Base-by-base conservation (phyloP, 2,113 vertebrate genomes). In the Apaloderma vittatum region DNA sequence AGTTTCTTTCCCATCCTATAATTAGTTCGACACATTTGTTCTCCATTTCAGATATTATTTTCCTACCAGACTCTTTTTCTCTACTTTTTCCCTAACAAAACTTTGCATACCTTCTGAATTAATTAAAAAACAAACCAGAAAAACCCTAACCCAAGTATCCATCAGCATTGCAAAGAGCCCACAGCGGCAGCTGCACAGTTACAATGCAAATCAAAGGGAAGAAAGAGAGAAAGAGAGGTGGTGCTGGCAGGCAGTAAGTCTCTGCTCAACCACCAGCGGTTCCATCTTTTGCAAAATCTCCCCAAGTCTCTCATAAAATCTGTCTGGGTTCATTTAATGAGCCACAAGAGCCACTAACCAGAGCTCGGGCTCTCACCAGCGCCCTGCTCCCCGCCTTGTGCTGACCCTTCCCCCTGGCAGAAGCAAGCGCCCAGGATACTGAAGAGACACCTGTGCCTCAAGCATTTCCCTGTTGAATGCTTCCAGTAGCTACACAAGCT, bases 181-280 rank as follows among this genome's bases (percentile, higher is more conserved):
- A 67, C 51, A 62, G 74, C 82, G 20, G 32, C 45, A 43, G 40
- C 40, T 16, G 66, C 17, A 59, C 65, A 90, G 37, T 29, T 52
- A 87, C 32, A 89, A 91, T 89, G 34, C 23, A 62, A 81, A 93
- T 88, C 51, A 89, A 94, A 94, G 16, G 6, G 23, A 21, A 96
- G 20, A 92, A 17, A 65, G 15, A 40, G 40, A 65, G 15, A n/a
- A n/a, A n/a, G n/a, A n/a, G n/a, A n/a, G n/a, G n/a, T n/a, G n/a
- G 49, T 34, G 92, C 92, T 79, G 40, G 45, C 49, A 90, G 57
- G n/a, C 29, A 95, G 88, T 17, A 78, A 86, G 40, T 30, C 23
- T 61, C 78, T 76, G 62, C 46, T 78, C 54, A 68, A 45, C 37
- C 2, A 8, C n/a, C 71, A 68, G 8, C 5, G 4, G 45, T 61